Conservation (phyloP, 1,140 invertebrate genomes). For the roundworm (Caenorhabditis elegans) region WBcel235 BX284602.5:5650001-5650500, state of each 20-base stretch:
- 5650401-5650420: not conserved
- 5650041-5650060: not conserved
- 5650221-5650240: not conserved
- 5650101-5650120: not conserved
- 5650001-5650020: not conserved
- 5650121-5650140: constrained; percentile 20
- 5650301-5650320: constrained; percentile 29
- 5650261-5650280: not conserved
- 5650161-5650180: constrained; percentile 25
- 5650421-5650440: constrained; percentile 35
- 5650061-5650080: not conserved
- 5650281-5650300: constrained; percentile 2
- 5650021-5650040: not conserved
- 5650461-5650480: not conserved
- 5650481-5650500: constrained; percentile 20
- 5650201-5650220: not conserved
- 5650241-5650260: constrained; percentile 24
- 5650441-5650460: not conserved
- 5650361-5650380: constrained; percentile 27
- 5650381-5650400: not conserved
- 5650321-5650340: constrained; percentile 2
- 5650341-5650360: not conserved
- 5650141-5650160: constrained; percentile 4
- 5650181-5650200: not conserved
- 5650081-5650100: not conserved